phyloP scores from a whole-genome alignment of 1,140 invertebrate genomes.

The Psix sp. region DNA sequence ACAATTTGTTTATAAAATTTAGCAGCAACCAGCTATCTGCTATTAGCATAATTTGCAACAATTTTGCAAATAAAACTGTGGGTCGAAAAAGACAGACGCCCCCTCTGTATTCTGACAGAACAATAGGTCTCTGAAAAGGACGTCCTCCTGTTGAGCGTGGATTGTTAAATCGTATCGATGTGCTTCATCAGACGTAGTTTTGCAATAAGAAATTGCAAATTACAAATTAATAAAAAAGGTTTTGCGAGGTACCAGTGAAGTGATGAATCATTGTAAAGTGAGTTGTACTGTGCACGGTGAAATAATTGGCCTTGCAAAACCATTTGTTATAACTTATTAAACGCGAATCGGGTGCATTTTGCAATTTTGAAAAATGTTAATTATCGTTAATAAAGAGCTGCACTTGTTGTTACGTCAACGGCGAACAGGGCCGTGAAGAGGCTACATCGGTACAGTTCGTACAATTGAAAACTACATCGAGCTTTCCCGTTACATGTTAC shows the following conservation, averaged over 20 bases:
- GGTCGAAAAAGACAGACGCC: too few species aligned
- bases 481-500: slow-evolving; percentile 62
- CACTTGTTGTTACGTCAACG: slow-evolving; percentile 76
- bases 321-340: slow-evolving; percentile 44
- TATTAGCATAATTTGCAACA: too few species aligned
- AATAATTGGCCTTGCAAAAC: not conserved
- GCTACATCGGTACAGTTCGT: slow-evolving; percentile 66
- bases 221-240: slow-evolving; percentile 53
- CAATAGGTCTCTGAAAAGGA: too few species aligned
- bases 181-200: slow-evolving; percentile 6
- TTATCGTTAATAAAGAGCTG: slow-evolving; percentile 77
- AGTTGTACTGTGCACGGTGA: not conserved
- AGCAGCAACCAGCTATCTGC: too few species aligned
- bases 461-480: slow-evolving; percentile 60
- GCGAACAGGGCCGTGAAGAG: slow-evolving; percentile 76
- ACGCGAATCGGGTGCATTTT: slow-evolving; percentile 36
- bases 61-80: too few species aligned
- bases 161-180: too few species aligned
- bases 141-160: too few species aligned
- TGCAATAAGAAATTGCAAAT: slow-evolving; percentile 54
- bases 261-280: slow-evolving; percentile 10
- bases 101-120: too few species aligned
- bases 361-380: slow-evolving; percentile 73
- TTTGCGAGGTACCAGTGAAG: not conserved
- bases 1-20: too few species aligned